Evolutionary conservation across 2,888 invertebrate species (phyloP).

Genomic region (Chalcis sispes): DNA sequence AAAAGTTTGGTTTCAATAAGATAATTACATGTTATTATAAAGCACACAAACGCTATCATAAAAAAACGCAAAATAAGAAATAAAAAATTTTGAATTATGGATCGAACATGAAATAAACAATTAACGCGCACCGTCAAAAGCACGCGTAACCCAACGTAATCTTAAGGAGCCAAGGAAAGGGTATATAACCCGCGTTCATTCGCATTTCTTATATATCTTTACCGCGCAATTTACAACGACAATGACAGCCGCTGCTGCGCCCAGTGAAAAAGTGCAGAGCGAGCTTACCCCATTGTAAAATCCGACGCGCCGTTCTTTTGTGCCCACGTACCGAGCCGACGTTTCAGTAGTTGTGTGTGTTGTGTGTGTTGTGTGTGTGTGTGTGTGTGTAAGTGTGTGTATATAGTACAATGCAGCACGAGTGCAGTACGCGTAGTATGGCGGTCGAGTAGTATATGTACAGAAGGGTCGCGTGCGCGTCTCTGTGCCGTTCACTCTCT

Average conservation of each 20-base stretch:
- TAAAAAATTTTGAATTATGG: too few relatives aligned
- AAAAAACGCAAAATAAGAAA: too few relatives aligned
- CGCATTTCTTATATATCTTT: slow-evolving; percentile 22
- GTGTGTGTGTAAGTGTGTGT: background rate
- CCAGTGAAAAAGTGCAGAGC: background rate
- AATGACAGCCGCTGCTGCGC: background rate
- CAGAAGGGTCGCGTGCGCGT: background rate
- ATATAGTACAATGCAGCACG: too few relatives aligned
- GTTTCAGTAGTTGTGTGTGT: background rate
- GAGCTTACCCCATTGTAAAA: slow-evolving; percentile 1
- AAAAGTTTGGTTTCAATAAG: too few relatives aligned
- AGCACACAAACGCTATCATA: too few relatives aligned
- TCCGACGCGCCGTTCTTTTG: slow-evolving; percentile 27
- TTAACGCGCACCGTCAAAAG: too few relatives aligned
- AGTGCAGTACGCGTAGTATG: too few relatives aligned
- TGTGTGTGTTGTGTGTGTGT: too few relatives aligned
- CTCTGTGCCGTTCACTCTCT: slow-evolving; percentile 17
- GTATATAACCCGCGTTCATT: background rate
- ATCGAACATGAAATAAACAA: too few relatives aligned
- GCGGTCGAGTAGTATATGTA: slow-evolving; percentile 37
- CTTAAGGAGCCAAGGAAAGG: too few relatives aligned
- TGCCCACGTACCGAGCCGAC: background rate
- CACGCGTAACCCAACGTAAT: too few relatives aligned
- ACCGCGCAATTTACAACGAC: slow-evolving; percentile 15
- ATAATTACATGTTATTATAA: too few relatives aligned